Percentiles rank a stretch among this genome's conserved stretches.
These are phyloP conservation scores for Diplodus sargus DNA, from an alignment of 2,797 vertebrate genomes.

Conservation along the genomic window DNA sequence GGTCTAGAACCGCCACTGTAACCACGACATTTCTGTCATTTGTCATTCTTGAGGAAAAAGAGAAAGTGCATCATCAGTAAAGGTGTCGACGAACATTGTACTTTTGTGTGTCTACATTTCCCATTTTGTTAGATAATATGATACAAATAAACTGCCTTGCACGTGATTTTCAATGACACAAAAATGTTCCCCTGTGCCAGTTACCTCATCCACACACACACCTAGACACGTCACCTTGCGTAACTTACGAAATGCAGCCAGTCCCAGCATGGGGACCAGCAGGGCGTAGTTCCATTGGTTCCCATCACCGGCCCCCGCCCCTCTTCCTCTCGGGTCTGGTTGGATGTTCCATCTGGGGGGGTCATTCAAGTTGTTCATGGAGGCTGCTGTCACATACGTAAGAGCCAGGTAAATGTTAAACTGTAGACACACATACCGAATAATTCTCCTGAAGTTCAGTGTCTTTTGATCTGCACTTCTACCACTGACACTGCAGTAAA, in stretches of 20 bases:
- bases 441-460: background rate
- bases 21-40: too few species aligned
- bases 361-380: constrained; percentile 98
- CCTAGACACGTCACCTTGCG: background rate
- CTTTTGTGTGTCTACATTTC: too few species aligned
- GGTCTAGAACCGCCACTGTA: too few species aligned
- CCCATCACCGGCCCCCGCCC: constrained; percentile 85
- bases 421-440: background rate
- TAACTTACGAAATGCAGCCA: constrained; percentile 91
- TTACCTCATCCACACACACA: constrained; percentile 24
- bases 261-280: constrained; percentile 95
- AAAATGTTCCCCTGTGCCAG: background rate
- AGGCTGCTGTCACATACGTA: constrained; percentile 50
- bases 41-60: too few species aligned
- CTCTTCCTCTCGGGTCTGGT: constrained; percentile 86
- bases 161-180: background rate
- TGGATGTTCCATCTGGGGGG: constrained; percentile 96
- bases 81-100: too few species aligned
- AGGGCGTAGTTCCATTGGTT: constrained; percentile 97
- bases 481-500: background rate
- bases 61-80: too few species aligned
- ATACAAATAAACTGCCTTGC: background rate
- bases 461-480: background rate
- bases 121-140: too few species aligned
- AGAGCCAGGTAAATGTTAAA: background rate